These are phyloP conservation scores for Pedionomus torquatus DNA, from an alignment of 2,113 vertebrate genomes.

Conservation along the genomic window DNA sequence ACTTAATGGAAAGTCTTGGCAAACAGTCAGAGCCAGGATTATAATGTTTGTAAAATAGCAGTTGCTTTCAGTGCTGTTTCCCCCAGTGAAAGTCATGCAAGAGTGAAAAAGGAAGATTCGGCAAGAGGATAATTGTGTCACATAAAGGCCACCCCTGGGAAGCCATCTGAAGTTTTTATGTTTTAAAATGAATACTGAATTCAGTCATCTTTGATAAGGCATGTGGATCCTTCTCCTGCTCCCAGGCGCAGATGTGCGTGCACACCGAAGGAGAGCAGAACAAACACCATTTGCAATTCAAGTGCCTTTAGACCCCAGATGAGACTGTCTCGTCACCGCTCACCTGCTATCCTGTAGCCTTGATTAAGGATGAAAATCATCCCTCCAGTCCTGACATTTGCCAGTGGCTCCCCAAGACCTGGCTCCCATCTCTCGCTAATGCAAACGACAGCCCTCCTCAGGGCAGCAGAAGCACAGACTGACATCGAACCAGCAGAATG, in stretches of 20 bases:
- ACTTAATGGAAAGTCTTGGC: conserved; percentile 56
- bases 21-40: conserved; percentile 19
- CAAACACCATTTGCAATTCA: conserved; percentile 57
- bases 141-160: conserved; percentile 22
- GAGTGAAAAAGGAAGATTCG: conserved; percentile 55
- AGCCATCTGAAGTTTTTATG: conserved; percentile 10
- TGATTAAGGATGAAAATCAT: conserved; percentile 1
- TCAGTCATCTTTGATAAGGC: conserved; percentile 25
- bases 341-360: neutral
- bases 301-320: conserved; percentile 12
- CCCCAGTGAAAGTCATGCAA: conserved; percentile 36
- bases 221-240: neutral
- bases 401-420: neutral
- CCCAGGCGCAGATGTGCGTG: neutral
- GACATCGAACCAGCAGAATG: neutral
- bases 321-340: neutral
- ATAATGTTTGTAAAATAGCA: conserved; percentile 49
- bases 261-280: neutral
- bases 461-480: neutral
- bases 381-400: neutral
- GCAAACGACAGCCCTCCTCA: neutral
- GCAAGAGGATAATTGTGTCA: conserved; percentile 52
- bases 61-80: conserved; percentile 40
- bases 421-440: neutral
- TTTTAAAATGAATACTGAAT: conserved; percentile 42